These are phyloP conservation scores for Bothrops jararaca DNA, from an alignment of 2,113 vertebrate genomes.

Conservation along the genomic window DNA sequence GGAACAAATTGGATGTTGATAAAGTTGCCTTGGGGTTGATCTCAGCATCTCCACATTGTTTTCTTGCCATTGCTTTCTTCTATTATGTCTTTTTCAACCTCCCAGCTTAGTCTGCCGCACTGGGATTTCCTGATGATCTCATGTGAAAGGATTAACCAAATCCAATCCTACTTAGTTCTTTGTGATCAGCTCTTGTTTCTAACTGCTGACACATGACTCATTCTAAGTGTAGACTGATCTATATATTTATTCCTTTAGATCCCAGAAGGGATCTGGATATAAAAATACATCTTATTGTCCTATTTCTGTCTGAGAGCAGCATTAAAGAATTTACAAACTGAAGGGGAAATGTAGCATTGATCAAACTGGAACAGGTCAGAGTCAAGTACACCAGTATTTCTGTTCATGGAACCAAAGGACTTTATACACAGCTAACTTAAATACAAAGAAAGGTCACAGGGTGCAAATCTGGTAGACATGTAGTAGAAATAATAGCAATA, in stretches of 20 bases:
- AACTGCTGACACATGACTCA: neutral
- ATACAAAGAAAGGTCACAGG: neutral
- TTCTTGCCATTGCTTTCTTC: neutral
- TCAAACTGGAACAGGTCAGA: neutral
- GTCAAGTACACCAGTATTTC: neutral
- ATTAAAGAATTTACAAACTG: neutral
- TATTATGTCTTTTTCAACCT: neutral
- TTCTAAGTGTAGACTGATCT: neutral
- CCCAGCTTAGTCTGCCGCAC: neutral
- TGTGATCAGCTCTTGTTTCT: neutral
- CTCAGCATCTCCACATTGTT: neutral
- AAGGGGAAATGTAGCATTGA: neutral
- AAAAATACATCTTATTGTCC: neutral
- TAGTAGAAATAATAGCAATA: neutral
- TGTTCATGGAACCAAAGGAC: neutral
- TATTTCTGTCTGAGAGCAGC: neutral
- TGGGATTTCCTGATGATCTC: neutral
- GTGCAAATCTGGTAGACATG: neutral
- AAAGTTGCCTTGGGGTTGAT: neutral
- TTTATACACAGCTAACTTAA: neutral
- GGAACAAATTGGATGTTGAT: neutral
- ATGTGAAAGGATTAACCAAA: neutral
- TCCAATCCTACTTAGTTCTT: neutral
- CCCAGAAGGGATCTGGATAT: neutral
- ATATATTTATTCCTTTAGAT: neutral